phyloP scores from a whole-genome alignment of 2,797 vertebrate genomes.

The Aulostomus chinensis region DNA sequence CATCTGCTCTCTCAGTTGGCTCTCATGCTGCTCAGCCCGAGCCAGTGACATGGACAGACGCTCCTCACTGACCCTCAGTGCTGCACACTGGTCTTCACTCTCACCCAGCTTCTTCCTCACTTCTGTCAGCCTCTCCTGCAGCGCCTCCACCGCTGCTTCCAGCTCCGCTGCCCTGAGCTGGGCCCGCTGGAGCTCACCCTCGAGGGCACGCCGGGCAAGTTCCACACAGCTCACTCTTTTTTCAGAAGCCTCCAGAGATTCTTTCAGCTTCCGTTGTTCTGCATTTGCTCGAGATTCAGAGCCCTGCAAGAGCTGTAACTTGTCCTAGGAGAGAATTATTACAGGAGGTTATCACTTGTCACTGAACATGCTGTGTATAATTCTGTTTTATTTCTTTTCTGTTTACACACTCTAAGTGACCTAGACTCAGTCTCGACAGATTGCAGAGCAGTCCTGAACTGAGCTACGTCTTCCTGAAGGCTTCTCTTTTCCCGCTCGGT shows the following conservation, averaged over 20 bases:
- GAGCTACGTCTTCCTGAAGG: constrained; percentile 69
- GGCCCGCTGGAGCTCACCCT: constrained; percentile 81
- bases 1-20: constrained; percentile 77
- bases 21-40: constrained; percentile 77
- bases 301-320: constrained; percentile 60
- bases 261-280: constrained; percentile 75
- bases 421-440: constrained; percentile 67
- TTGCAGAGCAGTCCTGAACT: constrained; percentile 64
- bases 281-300: constrained; percentile 63
- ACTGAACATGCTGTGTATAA: neutral
- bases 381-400: neutral
- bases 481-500: constrained; percentile 71
- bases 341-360: neutral
- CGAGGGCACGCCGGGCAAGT: constrained; percentile 69
- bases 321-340: constrained; percentile 65
- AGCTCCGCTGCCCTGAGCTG: constrained; percentile 70
- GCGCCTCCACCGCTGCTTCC: constrained; percentile 66
- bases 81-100: constrained; percentile 70
- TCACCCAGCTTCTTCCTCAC: constrained; percentile 75
- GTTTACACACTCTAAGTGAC: constrained; percentile 73
- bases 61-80: constrained; percentile 67
- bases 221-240: constrained; percentile 70
- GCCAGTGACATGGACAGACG: constrained; percentile 63
- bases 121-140: constrained; percentile 73
- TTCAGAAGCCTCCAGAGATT: constrained; percentile 76